Conservation (phyloP, 2,113 vertebrate genomes). For the Onychostoma macrolepis region DNA sequence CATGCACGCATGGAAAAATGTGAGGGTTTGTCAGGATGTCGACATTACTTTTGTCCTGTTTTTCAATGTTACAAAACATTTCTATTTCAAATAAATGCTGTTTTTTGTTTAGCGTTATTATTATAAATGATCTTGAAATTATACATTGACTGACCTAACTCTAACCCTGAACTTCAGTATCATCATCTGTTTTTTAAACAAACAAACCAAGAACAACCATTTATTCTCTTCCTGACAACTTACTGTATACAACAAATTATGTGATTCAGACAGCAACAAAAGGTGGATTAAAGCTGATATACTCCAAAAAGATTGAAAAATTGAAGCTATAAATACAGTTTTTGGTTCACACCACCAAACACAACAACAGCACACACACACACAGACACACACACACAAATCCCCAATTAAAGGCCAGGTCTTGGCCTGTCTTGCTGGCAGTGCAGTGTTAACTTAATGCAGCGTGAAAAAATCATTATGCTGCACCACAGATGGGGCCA, state of each 20-base stretch:
- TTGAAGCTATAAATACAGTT: background rate
- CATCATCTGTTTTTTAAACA: background rate
- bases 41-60: background rate
- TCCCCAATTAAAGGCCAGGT: conserved; percentile 79
- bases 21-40: background rate
- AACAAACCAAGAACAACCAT: background rate
- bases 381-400: background rate
- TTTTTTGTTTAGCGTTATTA: background rate
- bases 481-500: conserved; percentile 82
- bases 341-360: background rate
- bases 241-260: background rate
- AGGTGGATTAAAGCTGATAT: background rate
- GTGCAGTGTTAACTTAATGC: conserved; percentile 84
- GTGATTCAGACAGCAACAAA: background rate
- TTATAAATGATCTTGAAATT: background rate
- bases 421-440: conserved; percentile 73
- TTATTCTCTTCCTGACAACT: background rate
- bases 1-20: background rate
- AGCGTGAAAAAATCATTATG: conserved; percentile 85
- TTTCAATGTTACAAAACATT: background rate
- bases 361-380: conserved; percentile 41
- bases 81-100: background rate
- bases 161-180: background rate
- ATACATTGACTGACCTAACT: background rate
- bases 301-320: conserved; percentile 4